Conservation (phyloP, 2,888 invertebrate species). For the Geotrupes spiniger region DNA sequence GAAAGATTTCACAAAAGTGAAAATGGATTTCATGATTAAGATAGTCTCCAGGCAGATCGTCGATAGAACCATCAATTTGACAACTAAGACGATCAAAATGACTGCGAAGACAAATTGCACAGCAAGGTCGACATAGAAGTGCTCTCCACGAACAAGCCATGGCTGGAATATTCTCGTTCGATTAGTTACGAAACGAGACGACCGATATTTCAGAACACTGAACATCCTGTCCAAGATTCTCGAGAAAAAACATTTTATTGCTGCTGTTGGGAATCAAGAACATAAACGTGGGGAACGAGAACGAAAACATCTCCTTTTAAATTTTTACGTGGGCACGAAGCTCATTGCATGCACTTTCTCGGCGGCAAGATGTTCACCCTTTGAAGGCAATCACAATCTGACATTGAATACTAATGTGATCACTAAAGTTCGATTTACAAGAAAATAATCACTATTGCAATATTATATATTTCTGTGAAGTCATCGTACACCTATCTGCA, state of each 20-base stretch:
- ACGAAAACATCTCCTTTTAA: slow-evolving; percentile 48
- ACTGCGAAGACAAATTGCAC: slow-evolving; percentile 39
- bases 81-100: slow-evolving; percentile 36
- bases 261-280: slow-evolving; percentile 45
- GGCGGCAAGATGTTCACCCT: too few relatives aligned
- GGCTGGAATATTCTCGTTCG: slow-evolving; percentile 47
- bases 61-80: slow-evolving; percentile 30
- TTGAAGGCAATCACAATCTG: too few relatives aligned
- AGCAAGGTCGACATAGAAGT: slow-evolving; percentile 41
- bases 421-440: too few relatives aligned
- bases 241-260: slow-evolving; percentile 46
- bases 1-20: slow-evolving; percentile 39
- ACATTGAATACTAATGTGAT: too few relatives aligned
- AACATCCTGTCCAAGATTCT: slow-evolving; percentile 46
- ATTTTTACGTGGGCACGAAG: slow-evolving; percentile 51
- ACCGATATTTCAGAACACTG: slow-evolving; percentile 43
- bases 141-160: slow-evolving; percentile 42
- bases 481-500: too few relatives aligned
- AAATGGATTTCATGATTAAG: slow-evolving; percentile 44
- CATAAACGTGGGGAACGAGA: slow-evolving; percentile 41
- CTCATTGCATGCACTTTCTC: too few relatives aligned
- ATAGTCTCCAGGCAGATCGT: slow-evolving; percentile 47
- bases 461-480: too few relatives aligned
- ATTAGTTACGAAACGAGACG: slow-evolving; percentile 49
- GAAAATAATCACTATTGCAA: too few relatives aligned